Conservation (phyloP, 2,113 vertebrate genomes). For the Miniopterus natalensis region DNA sequence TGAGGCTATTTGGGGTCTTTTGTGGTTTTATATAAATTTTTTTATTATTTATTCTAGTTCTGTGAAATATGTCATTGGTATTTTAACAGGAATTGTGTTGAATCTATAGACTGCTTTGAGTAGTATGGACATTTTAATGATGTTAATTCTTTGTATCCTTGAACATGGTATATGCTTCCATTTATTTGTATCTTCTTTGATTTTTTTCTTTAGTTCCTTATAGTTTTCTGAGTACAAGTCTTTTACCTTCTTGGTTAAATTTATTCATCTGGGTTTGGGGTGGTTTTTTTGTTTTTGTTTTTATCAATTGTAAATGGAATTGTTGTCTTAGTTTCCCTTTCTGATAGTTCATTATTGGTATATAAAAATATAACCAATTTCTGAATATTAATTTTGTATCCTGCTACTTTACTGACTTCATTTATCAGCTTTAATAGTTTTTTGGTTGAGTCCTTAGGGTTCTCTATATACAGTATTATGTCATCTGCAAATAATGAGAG, state of each 20-base stretch:
- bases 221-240: background rate
- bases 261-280: background rate
- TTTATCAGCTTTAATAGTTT: background rate
- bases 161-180: background rate
- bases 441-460: background rate
- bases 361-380: background rate
- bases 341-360: background rate
- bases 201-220: background rate
- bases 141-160: background rate
- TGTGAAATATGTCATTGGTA: background rate
- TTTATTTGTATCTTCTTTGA: background rate
- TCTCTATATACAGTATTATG: background rate
- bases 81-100: background rate
- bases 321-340: background rate
- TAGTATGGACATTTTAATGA: background rate
- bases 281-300: too few relatives aligned
- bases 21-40: background rate
- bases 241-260: background rate
- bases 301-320: background rate
- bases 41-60: background rate
- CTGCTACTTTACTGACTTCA: background rate
- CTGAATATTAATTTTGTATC: background rate
- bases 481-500: background rate
- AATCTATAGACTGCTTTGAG: background rate
- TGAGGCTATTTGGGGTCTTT: background rate